Base-by-base conservation (phyloP, 1,140 invertebrate genomes). In the Sarcophaga bullata region DNA sequence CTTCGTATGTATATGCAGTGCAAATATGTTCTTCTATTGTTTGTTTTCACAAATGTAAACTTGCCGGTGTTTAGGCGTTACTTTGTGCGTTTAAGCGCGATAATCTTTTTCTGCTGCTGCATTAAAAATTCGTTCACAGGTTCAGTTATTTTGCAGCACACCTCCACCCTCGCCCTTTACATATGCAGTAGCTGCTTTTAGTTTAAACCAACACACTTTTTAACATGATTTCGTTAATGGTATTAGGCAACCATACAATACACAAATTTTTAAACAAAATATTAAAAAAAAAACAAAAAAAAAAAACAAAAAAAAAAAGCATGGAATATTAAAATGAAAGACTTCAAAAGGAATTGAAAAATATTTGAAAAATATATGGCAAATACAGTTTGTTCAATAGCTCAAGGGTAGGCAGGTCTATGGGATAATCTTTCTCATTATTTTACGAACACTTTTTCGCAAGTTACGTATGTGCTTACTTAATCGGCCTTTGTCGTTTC, bases 51-150 rank as follows among this genome's bases (percentile, higher is more conserved):
- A 58, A 58, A n/a, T 75, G 73, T 48, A 46, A 73, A 73, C 72
- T 46, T 46, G 73, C 73, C 37, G 46, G 73, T 48, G 72, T 73
- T 25, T 73, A n/a, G 73, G n/a, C 46, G 73, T 75, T 75, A 48
- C 73, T 75, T 75, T 75, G 73, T 75, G 73, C 73, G 73, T 75
- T 75, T 75, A 75, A 48, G 47, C 47, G 73, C 73, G 73, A 75
- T 75, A 75, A 75, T 48, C 73, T 75, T 17, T 37, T 37, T 37
- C n/a, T 58, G 54, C 54, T 58, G 11, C 54, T 75, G 73, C 17
- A 72, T 8, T 19, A 48, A 75, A 48, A 46, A 75, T n/a, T 48
- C 46, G 48, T 13, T 2, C 5, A 75, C 11, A 37, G 11, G 46
- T 58, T 6, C 11, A 58, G 54, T 13, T 52, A 52, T 13, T 52